phyloP scores from a whole-genome alignment of 2,797 vertebrate species.

The Australoheros facetus region DNA sequence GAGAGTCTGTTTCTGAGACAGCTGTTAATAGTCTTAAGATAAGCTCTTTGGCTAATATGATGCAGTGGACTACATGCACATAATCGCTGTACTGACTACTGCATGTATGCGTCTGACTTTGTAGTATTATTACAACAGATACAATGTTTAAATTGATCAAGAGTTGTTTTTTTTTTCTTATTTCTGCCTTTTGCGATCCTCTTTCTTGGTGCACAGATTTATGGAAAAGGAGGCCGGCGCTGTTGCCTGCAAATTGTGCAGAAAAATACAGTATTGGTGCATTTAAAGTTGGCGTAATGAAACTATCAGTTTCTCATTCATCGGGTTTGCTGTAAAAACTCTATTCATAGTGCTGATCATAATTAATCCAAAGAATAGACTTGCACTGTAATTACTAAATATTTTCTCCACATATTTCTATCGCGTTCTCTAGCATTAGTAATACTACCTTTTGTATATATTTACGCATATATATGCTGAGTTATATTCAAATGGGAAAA shows the following conservation, averaged over 20 bases:
- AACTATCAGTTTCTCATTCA: neutral
- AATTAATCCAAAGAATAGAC: neutral
- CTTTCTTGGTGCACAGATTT: neutral
- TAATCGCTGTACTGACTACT: neutral
- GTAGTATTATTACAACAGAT: neutral
- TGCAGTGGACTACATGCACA: neutral
- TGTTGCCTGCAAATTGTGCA: neutral
- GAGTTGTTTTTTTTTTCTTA: neutral
- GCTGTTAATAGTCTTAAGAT: constrained; percentile 30
- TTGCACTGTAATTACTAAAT: neutral
- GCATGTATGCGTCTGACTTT: neutral
- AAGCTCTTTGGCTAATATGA: neutral
- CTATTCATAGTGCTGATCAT: too few relatives aligned
- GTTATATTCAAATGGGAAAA: neutral
- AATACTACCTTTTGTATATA: neutral
- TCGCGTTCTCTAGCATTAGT: neutral
- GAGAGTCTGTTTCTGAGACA: constrained; percentile 27
- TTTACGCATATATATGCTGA: neutral
- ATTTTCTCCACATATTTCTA: neutral
- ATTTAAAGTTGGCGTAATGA: neutral
- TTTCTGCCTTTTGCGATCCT: neutral
- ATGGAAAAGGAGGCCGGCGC: neutral
- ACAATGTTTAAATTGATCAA: neutral
- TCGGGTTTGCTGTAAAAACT: neutral
- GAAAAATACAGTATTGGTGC: neutral